Conservation (phyloP, 2,797 vertebrate species). For the Hoplostethus atlanticus region DNA sequence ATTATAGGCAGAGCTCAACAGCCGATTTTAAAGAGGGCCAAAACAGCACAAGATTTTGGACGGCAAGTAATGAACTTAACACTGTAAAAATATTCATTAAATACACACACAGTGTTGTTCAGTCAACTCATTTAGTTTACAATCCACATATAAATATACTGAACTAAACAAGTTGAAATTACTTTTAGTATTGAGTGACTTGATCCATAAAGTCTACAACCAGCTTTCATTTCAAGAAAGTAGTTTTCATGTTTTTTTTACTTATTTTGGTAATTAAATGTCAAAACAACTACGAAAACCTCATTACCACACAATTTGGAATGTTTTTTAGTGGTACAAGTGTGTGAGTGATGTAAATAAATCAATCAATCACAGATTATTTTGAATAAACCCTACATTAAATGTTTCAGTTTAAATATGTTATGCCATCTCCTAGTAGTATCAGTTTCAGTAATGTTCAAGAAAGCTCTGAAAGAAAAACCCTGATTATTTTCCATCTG, state of each 20-base stretch:
- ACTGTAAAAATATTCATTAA: slow-evolving; percentile 58
- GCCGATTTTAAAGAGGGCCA: slow-evolving; percentile 1
- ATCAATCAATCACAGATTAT: neutral
- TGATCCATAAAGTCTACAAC: neutral
- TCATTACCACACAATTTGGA: no score
- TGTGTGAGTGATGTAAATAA: neutral
- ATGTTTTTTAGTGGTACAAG: no score
- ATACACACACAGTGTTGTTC: neutral
- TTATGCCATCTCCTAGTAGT: no score
- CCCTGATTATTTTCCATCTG: neutral
- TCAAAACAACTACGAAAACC: no score
- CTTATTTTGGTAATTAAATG: no score
- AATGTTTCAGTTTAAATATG: no score
- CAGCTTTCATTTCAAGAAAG: no score
- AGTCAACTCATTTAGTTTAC: neutral
- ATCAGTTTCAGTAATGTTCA: no score
- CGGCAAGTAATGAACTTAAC: slow-evolving; percentile 66
- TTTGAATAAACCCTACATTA: neutral
- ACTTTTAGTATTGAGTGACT: neutral
- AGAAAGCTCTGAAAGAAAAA: neutral
- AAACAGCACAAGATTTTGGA: slow-evolving; percentile 82
- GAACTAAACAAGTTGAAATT: neutral
- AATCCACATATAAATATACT: neutral
- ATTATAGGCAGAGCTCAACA: slow-evolving; percentile 9
- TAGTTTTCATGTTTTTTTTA: no score